Evolutionary conservation across 2,797 vertebrate species (phyloP), one percentile per base, ranked within the genome.

Genomic region (Oophaga sylvatica): DNA sequence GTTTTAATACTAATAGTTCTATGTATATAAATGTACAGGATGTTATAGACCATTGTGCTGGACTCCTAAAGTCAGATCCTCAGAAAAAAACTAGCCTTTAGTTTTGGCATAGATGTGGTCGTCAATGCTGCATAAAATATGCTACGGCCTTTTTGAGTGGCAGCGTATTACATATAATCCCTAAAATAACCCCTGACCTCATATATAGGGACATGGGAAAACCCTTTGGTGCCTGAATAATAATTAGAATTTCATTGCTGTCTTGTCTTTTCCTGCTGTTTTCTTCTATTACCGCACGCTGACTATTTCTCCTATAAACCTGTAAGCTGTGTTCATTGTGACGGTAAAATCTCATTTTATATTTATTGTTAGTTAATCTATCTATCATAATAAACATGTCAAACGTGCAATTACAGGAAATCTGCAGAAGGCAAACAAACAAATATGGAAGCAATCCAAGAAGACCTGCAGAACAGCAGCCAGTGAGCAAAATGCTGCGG

Each of bases 331-430:
- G 16, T 7, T 70, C 29, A 70, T 70, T 31, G 67, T 35, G 67
- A 41, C 8, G 9, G 71, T 48, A 48, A 75, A 75, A 75, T 48
- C 41, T 12, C 6, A 10, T 35, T 35, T 20, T 19, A 12, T 67
- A 70, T 45, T 75, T 73, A 45, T 31, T 45, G 70, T 22, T 45
- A 71, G 5, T 5, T 71, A 41, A 71, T 71, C 68, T 45, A 22
- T 75, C 41, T 45, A 45, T 75, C 20, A 75, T 48, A 75, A 75
- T 75, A 75, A 70, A 70, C 29, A 31, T 70, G 29, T 70, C 26
- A 70, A 45, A 75, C 22, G 71, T 75, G 6, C 71, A 75, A 48
- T 48, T 75, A 48, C 71, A 75, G 15, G 7, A 16, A 16, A 10
- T 3, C 2, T 15, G 3, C 31, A 20, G 17, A 19, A 41, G 17